Base-by-base conservation (phyloP, 2,797 vertebrate species). In the Geotrypetes seraphini region DNA sequence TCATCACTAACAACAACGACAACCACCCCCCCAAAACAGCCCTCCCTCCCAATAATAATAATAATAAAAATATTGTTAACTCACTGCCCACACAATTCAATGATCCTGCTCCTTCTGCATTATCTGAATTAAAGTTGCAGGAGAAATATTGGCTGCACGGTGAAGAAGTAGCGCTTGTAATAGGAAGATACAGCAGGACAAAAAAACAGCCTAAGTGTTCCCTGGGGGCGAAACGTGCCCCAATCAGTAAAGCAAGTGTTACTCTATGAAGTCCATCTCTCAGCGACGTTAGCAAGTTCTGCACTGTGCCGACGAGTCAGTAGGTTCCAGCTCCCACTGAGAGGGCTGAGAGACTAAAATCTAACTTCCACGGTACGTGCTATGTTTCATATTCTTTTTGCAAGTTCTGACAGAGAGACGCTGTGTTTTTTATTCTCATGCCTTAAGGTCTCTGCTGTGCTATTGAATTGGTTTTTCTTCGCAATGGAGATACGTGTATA, bases 281-380 rank as follows among this genome's bases (percentile, higher is more conserved):
- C 60, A 50, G 8, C 7, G 19, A 18, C 54, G 28, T 8, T 31
- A 19, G 28, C 4, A 16, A 57, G 51, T 8, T 52, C 35, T 50
- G 14, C 19, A 40, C 50, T 50, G 31, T 51, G 32, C 13, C 53
- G 73, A 63, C 50, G 31, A 50, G 12, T 31, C 25, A 39, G 14
- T 7, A 25, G 17, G 4, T 17, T 19, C 17, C 8, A 38, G 50
- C 58, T 61, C 28, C 36, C 43, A 20, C 34, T 34, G 22, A 25
- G 22, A 36, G 41, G 45, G 10, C n/a, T n/a, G n/a, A n/a, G n/a
- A n/a, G n/a, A n/a, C n/a, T n/a, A n/a, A n/a, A n/a, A n/a, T n/a
- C n/a, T n/a, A n/a, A n/a, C n/a, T n/a, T n/a, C n/a, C n/a, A n/a
- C n/a, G n/a, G n/a, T n/a, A n/a, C n/a, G n/a, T n/a, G n/a, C n/a